Evolutionary conservation across 2,888 invertebrate genomes (phyloP).

Genomic region (Cryptus viduatorius): DNA sequence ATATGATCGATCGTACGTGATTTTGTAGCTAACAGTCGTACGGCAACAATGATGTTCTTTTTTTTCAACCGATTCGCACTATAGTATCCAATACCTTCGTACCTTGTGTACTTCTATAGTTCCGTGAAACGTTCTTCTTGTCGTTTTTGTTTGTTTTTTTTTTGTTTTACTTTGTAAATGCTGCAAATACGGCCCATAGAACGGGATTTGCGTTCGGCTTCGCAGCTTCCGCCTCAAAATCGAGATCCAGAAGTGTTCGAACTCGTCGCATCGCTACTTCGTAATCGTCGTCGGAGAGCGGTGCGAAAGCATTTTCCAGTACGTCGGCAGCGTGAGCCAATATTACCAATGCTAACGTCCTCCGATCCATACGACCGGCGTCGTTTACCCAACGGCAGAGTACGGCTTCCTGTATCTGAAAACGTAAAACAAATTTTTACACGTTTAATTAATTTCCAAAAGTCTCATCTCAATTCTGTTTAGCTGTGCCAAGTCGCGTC

Average conservation of each 20-base stretch:
- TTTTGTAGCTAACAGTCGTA: conserved; percentile 23
- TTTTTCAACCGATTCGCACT: conserved; percentile 49
- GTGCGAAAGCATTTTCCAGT: conserved; percentile 99
- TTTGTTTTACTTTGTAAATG: conserved; percentile 96
- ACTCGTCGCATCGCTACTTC: conserved; percentile 99
- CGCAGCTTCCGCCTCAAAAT: conserved; percentile 97
- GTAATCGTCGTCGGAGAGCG: conserved; percentile 98
- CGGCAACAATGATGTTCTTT: conserved; percentile 29
- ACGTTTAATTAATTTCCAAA: not conserved
- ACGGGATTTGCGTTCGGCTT: conserved; percentile 96
- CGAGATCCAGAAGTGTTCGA: conserved; percentile 97
- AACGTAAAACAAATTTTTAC: conserved; percentile 54
- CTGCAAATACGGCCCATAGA: conserved; percentile 99
- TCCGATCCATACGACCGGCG: conserved; percentile 98
- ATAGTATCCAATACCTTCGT: conserved; percentile 72
- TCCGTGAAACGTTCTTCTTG: conserved; percentile 28
- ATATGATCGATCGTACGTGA: conserved; percentile 39
- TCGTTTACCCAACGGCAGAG: conserved; percentile 98
- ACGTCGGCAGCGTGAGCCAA: conserved; percentile 99
- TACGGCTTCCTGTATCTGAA: conserved; percentile 98
- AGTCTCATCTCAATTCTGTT: not conserved
- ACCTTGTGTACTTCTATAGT: conserved; percentile 62
- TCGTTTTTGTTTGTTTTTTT: not conserved
- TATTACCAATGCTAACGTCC: conserved; percentile 96
- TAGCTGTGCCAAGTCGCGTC: not conserved